Evolutionary conservation across 2,113 vertebrate species (phyloP), one percentile per base, ranked within the genome.

Genomic region (Rhodinocichla rosea): DNA sequence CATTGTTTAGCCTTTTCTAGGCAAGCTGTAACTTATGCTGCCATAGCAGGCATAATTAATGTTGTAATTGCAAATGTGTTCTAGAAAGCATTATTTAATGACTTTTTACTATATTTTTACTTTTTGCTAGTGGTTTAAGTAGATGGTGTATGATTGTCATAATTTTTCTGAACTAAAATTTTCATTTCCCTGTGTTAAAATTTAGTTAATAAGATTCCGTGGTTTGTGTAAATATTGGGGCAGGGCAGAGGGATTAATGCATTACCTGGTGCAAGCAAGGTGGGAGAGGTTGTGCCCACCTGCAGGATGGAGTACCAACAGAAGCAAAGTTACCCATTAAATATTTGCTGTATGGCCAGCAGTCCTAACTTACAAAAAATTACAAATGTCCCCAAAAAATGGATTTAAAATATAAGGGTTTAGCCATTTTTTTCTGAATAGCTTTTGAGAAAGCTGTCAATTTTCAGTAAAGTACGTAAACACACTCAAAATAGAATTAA

Each of bases 41-140:
- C 83, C 45, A 35, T 14, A 83, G 27, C 65, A 96, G 95, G 81
- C 57, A 78, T 89, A 94, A 86, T 92, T 94, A 95, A 90, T 75
- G 37, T 75, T 95, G 94, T 89, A 92, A 83, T 95, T 96, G 23
- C 45, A 78, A 52, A 32, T 53, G 21, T 37, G n/a, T 94, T 95
- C 83, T 90, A n/a, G 53, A 70, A 80, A 80, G 35, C 4, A 21
- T 60, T 87, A 47, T 74, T 80, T 96, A 95, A 67, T 83, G 49
- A 40, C 23, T 60, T 81, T 40, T 84, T 22, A 55, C 33, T 10
- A 44, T 21, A 33, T 42, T 71, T 44, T 86, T 71, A 16, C 14
- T 71, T 71, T 80, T 71, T 70, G 40, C 35, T 87, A 33, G 9
- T 76, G 11, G 21, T 82, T 78, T 64, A n/a, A 82, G 27, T n/a